Base-by-base conservation (phyloP, 2,888 invertebrate species). In the Furcula furcula region DNA sequence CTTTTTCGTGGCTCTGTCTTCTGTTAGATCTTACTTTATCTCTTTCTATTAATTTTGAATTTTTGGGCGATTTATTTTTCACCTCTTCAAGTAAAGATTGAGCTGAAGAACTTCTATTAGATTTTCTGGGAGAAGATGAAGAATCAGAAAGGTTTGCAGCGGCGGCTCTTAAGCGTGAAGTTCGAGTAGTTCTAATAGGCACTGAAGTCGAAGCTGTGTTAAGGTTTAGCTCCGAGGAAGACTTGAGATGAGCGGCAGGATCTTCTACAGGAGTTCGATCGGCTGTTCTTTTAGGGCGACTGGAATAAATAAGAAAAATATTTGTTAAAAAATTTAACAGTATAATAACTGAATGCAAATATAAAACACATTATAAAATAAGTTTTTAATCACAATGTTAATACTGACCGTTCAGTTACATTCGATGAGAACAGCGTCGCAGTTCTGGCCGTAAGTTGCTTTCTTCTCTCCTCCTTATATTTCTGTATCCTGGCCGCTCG, bases 381-480 rank as follows among this genome's bases (percentile, higher is more conserved):
- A 15, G 5, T n/a, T n/a, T n/a, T n/a, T 21, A 2, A 7, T 7
- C 3, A 1, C 2, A 31, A 2, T n/a, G 7, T 7, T 4, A 32
- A 21, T 18, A 40, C 71, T 48, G 39, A 88, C 88, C 87, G 77
- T 49, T 86, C 85, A 54, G 88, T 86, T 42, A 94, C 91, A 69
- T 93, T 91, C 36, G 93, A 91, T 49, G 93, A 92, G 65, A 94
- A 91, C 55, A 94, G 90, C 38, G 82, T 77, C 22, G 86, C 85
- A 29, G 87, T 85, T 55, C 90, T 91, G n/a, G 91, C 90, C 21
- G 91, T 92, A 42, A 94, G 80, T 72, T 94, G 93, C 57, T 90
- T 91, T 42, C 93, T 89, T 34, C 94, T 86, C 66, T 94, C 93
- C 62, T 94, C 94, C 71, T 94, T 94, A 76, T 94, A 94, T 56